These are phyloP conservation scores for Labrus mixtus DNA, from an alignment of 2,113 vertebrate genomes.

Conservation along the genomic window DNA sequence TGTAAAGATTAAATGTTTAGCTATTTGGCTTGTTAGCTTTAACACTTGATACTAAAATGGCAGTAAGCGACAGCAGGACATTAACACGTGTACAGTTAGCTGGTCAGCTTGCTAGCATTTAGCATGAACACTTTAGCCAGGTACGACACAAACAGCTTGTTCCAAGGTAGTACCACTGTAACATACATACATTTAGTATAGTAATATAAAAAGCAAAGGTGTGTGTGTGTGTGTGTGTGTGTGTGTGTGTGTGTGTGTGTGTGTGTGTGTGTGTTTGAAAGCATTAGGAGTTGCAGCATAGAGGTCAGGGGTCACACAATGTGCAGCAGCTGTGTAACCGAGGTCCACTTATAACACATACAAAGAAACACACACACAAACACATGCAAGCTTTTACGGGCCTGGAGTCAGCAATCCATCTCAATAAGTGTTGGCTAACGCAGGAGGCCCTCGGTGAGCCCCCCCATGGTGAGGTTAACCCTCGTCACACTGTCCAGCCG, in stretches of 20 bases:
- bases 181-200: too few relatives aligned
- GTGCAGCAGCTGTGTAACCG: slow-evolving; percentile 51
- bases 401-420: slow-evolving; percentile 66
- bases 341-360: slow-evolving; percentile 3
- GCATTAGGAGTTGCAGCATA: slow-evolving; percentile 14
- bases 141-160: background rate
- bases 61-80: too few relatives aligned
- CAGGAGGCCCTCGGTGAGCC: slow-evolving; percentile 44
- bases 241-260: background rate
- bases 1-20: background rate
- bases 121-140: background rate
- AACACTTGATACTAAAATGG: background rate
- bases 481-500: slow-evolving; percentile 23
- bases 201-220: background rate
- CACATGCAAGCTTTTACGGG: slow-evolving; percentile 22
- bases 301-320: slow-evolving; percentile 53
- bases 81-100: background rate
- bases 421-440: slow-evolving; percentile 54
- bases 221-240: background rate
- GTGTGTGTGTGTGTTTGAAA: background rate
- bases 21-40: background rate
- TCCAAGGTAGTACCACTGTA: too few relatives aligned
- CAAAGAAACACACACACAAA: background rate
- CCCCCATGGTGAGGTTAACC: slow-evolving; percentile 57
- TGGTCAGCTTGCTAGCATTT: background rate